Base-by-base conservation (phyloP, 2,888 invertebrate species). In the Barypeithes pellucidus region DNA sequence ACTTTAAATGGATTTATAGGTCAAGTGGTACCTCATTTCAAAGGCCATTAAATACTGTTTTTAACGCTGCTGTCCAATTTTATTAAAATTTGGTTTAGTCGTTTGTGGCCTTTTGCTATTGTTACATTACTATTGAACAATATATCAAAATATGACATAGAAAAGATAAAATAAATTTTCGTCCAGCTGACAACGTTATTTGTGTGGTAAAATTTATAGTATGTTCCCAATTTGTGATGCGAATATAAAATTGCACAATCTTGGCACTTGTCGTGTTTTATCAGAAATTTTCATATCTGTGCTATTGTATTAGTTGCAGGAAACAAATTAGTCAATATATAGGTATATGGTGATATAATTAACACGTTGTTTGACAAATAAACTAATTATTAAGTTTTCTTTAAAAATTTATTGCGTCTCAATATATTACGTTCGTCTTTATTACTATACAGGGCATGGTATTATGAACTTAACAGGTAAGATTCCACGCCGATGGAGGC, bases 251-350 rank as follows among this genome's bases (percentile, higher is more conserved):
- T 29, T 54, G 7, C 7, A 33, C 33, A 33, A 9, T 57, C 24
- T 24, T 57, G 54, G 54, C 54, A 57, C 7, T 24, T 50, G 33
- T 33, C 54, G 16, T 36, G 18, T n/a, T 52, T 29, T 20, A 2
- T 52, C 8, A 8, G 7, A 16, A 16, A 43, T 16, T 4, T 3
- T 43, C 16, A 43, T 5, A 3, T 1, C 39, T 43, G 43, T 43
- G 14, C 7, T 16, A 16, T 16, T 16, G 43, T 43, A 29, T 11
- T 22, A 22, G 5, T 50, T 50, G 24, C 12, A 11, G 22, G 1
- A 2, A 29, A 52, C 29, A 29, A 52, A 29, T 14, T 52, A 50
- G 3, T n/a, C n/a, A n/a, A n/a, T n/a, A n/a, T n/a, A n/a, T n/a
- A n/a, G 11, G 22, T 0, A 47, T 47, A 20, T 20, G 9, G 11